These are phyloP conservation scores for Pemphigus obesinymphae DNA, from an alignment of 1,140 invertebrate genomes.

Conservation along the genomic window DNA sequence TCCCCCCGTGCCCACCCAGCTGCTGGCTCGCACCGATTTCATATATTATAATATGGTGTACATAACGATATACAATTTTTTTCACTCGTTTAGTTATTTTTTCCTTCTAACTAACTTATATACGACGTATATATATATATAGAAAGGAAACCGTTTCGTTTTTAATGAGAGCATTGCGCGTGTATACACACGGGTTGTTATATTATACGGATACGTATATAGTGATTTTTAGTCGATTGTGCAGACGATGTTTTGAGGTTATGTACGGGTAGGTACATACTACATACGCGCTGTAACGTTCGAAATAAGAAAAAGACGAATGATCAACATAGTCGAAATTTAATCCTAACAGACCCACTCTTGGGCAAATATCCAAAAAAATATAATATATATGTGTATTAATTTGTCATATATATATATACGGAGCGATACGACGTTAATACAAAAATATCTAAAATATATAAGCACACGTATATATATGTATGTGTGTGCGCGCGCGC, in stretches of 20 bases:
- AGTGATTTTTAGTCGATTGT: constrained; percentile 7
- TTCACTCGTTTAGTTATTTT: neutral
- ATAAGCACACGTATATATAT: neutral
- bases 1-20: neutral
- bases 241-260: neutral
- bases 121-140: neutral
- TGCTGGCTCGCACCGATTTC: neutral
- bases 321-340: neutral
- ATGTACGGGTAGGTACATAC: neutral
- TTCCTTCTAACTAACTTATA: neutral
- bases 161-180: constrained; percentile 21
- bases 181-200: neutral
- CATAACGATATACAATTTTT: neutral
- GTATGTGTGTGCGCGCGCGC: no score
- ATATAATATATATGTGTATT: no score
- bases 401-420: neutral
- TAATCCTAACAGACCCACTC: neutral
- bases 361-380: neutral
- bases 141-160: constrained; percentile 20
- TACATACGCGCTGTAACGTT: neutral
- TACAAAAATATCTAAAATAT: constrained; percentile 2
- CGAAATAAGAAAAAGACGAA: neutral
- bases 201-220: neutral
- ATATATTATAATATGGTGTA: neutral
- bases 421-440: neutral